Percentiles rank a stretch among this genome's conserved stretches.
Conservation (phyloP, 2,113 vertebrate genomes). For the Genyomyrus donnyi region DNA sequence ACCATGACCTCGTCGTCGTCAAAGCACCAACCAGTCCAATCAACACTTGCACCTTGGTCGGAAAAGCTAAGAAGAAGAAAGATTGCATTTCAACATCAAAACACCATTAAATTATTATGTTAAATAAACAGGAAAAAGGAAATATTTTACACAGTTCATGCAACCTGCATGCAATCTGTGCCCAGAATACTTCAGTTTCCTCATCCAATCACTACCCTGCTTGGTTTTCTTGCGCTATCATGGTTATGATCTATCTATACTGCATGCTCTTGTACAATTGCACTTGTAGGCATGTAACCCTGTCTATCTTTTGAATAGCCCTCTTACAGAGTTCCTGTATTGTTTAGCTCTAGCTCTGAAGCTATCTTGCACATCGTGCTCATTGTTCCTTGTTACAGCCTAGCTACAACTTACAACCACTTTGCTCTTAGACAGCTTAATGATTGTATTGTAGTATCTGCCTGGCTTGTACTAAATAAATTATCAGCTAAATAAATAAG, state of each 20-base stretch:
- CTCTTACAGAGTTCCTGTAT: not conserved
- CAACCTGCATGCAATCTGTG: not conserved
- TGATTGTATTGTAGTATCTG: not conserved
- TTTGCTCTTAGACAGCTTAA: not conserved
- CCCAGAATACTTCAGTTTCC: not conserved
- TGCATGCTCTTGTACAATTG: not conserved
- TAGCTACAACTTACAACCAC: not conserved
- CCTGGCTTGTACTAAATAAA: not conserved
- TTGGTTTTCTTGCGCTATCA: not conserved
- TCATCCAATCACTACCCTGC: not conserved
- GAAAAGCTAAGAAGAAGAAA: constrained; percentile 30
- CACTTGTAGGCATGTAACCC: not conserved
- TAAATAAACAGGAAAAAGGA: not conserved
- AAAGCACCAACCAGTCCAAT: constrained; percentile 62
- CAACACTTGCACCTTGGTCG: constrained; percentile 47
- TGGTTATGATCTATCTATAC: not conserved
- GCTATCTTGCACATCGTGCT: not conserved
- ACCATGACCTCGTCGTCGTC: constrained; percentile 53
- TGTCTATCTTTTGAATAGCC: not conserved
- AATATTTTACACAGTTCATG: not conserved
- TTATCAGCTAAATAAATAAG: not conserved
- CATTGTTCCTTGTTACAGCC: not conserved
- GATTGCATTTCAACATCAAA: not conserved
- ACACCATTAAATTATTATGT: not conserved
- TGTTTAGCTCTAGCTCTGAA: not conserved